phyloP scores from a whole-genome alignment of 2,113 vertebrate species.

The Genyomyrus donnyi region DNA sequence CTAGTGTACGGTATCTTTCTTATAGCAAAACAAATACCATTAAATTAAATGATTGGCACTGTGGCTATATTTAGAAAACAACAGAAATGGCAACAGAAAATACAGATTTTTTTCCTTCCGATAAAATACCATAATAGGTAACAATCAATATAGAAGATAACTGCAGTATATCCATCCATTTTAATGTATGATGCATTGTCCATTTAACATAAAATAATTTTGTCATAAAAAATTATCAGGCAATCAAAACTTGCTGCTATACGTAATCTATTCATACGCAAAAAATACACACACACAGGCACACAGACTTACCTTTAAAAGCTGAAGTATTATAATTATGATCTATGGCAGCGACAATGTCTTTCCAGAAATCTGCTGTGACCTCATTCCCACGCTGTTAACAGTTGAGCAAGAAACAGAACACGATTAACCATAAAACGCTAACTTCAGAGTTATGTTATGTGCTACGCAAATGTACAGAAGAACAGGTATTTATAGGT shows the following conservation, averaged over 20 bases:
- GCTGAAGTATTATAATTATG: constrained; percentile 92
- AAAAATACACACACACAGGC: background rate
- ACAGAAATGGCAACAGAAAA: background rate
- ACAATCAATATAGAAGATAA: background rate
- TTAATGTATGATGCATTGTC: background rate
- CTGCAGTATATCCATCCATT: background rate
- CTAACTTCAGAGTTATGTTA: background rate
- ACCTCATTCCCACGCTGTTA: constrained; percentile 69
- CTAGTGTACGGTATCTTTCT: background rate
- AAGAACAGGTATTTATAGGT: background rate
- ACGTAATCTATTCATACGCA: background rate
- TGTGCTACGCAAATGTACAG: background rate
- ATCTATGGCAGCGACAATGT: constrained; percentile 83
- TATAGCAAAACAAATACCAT: background rate
- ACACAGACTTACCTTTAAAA: constrained; percentile 77
- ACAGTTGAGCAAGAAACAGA: constrained; percentile 10
- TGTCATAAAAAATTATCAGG: too few relatives aligned
- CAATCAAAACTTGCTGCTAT: background rate
- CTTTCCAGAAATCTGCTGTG: constrained; percentile 90
- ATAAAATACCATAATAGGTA: background rate
- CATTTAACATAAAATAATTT: background rate
- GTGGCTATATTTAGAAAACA: background rate
- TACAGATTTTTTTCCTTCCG: background rate
- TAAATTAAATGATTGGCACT: background rate
- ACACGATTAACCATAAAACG: background rate